Base-by-base conservation (phyloP, 2,888 invertebrate species). In the Coelinius sp. region DNA sequence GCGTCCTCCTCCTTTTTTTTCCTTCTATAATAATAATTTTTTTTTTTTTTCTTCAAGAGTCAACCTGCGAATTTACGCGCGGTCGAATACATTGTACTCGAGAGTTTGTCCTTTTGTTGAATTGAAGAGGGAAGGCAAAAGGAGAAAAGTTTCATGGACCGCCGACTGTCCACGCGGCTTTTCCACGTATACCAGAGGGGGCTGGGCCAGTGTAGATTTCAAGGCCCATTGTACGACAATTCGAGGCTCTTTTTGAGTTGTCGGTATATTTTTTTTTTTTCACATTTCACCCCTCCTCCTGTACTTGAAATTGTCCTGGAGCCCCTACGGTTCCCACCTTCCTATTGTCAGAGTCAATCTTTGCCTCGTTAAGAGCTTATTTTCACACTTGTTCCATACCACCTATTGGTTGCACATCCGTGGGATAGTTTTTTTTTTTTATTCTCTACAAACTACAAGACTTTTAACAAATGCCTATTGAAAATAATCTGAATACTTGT, bases 321-420 rank as follows among this genome's bases (percentile, higher is more conserved):
- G 63, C 20, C 46, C 68, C 65, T 64, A 66, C 44, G 38, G 49
- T 62, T 63, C 80, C 65, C 69, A 68, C 46, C 41, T 52, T 65
- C 62, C 80, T 72, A 83, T 86, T 86, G 86, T 85, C 76, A 75
- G 67, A 84, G 85, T 86, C 87, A 86, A 87, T 87, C 85, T 87
- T 86, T 83, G 84, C 83, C 87, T 87, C 86, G 86, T 87, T 86
- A 87, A 85, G 80, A 83, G 83, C 84, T 84, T 84, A 86, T 87
- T 87, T 87, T 85, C 84, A 83, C 84, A 83, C 85, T 85, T 85
- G 85, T 84, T 83, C 77, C 73, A 68, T 74, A 75, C 76, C 70
- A 75, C 76, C 70, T 41, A 41, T 63, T 52, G 22, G 12, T 14
- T 35, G 20, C 44, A 62, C 35, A 46, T 63, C 41, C 63, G 59